Base-by-base conservation (phyloP, 2,888 invertebrate species). In the Melanostoma scalare region DNA sequence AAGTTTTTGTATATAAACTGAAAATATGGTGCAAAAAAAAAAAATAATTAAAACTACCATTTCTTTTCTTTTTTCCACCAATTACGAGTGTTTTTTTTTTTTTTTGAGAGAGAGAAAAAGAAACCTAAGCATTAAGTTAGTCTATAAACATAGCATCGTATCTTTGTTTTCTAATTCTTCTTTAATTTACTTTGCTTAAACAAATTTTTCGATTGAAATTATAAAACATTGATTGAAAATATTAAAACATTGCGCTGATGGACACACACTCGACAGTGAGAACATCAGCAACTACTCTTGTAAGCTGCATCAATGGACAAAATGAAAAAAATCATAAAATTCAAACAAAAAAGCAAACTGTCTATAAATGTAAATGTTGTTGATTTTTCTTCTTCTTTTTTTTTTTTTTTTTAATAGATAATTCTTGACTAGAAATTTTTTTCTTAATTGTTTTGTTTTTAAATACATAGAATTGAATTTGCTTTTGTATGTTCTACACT, bases 381-480 rank as follows among this genome's bases (percentile, higher is more conserved):
- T 20, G 33, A 10, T 44, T 60, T 60, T 60, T 33, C 6, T 42
- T 58, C 38, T 38, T 63, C 50, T 30, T 20, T 40, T 20, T 31
- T n/a, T 31, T 5, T 36, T 68, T 60, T 55, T 52, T 46, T 44
- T 38, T 67, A 67, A 48, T 44, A 68, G 73, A 77, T 63, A 63
- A 78, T 74, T 82, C 73, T 82, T 82, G 82, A 82, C 82, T 82
- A 82, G 82, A 82, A 77, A 67, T 77, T 77, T 73, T 53, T 63
- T 73, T 53, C 50, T 67, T 73, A 58, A 42, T 69, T 76, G 42
- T 65, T n/a, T 42, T 31, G 20, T 33, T 40, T 44, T 44, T 68
- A 65, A 60, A 78, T 74, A 74, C 35, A 58, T 68, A 69, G 55
- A 48, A 58, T 82, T 77, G 67, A 52, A 48, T 78, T 82, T 31